Evolutionary conservation across 2,113 vertebrate genomes (phyloP), one percentile per base, ranked within the genome.

Genomic region (Pseudopodoces humilis): DNA sequence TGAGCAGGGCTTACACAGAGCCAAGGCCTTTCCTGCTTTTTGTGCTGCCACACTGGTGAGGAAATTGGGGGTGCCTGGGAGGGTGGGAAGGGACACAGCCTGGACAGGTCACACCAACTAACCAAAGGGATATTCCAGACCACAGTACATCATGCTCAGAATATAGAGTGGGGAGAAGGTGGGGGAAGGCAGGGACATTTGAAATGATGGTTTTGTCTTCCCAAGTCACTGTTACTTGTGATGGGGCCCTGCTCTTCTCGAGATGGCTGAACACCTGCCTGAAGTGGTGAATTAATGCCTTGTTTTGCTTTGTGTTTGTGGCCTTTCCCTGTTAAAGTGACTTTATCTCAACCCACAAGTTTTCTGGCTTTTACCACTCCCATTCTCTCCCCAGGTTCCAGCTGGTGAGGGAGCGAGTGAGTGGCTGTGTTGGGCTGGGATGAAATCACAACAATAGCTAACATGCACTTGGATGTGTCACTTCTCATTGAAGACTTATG

Each of bases 321-420:
- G 22, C 25, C 39, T 64, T 72, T 53, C 15, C 15, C 47, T 58
- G 6, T 37, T 58, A 9, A 44, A 33, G 6, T 52, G 25, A 8
- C 27, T 50, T 65, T 33, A 11, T 44, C 50, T 28, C 18, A 65
- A 19, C 37, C 52, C 59, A 28, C 5, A 19, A 5, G 15, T 28
- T 65, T 18, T 58, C 31, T 65, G 44, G 12, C 6, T 88, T 37
- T 65, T 37, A 37, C 12, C 22, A 12, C 59, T 52, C 14, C 27
- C 5, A 4, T 37, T 74, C 12, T 72, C 22, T 65, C 19, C 8
- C 31, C 18, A 35, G 53, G 21, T 37, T 58, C 15, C 43, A 65
- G 18, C 31, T 33, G 37, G 7, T 20, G 15, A 7, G 16, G 31
- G 15, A 50, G 25, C 0, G 1, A 77, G 37, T 0, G 3, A 31